A percentile compares a stretch with the other conserved stretches of the same genome.
Evolutionary conservation across 2,113 vertebrate genomes (phyloP).

Genomic region (Cyprinodon brontotheroides): DNA sequence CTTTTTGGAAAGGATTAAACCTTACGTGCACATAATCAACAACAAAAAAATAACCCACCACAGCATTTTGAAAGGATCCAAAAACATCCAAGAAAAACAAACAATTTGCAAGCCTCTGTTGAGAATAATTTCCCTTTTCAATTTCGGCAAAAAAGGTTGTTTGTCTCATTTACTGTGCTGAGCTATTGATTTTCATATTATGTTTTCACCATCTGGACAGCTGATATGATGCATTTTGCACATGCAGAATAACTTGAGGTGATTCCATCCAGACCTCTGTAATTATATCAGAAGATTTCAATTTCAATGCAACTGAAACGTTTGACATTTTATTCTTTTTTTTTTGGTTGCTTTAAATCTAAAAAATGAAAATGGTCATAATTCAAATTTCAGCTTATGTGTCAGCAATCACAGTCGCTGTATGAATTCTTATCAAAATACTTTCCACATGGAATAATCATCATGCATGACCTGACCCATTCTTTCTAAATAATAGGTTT

Average conservation of each 20-base stretch:
- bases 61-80: conserved; percentile 11
- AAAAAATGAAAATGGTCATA: not conserved
- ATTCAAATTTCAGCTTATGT: not conserved
- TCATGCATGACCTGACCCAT: not conserved
- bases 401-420: not conserved
- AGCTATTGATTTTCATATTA: conserved; percentile 15
- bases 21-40: conserved; percentile 37
- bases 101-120: conserved; percentile 6
- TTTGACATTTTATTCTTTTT: not conserved
- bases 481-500: not conserved
- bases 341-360: not conserved
- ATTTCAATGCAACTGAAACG: not conserved
- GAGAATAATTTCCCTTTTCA: conserved; percentile 24
- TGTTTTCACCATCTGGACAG: conserved; percentile 10
- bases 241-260: not conserved
- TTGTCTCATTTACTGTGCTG: conserved; percentile 16
- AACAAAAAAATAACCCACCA: conserved; percentile 10
- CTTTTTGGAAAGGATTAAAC: conserved; percentile 18
- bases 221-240: not conserved
- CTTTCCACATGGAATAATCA: not conserved
- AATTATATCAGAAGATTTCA: not conserved
- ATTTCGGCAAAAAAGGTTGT: conserved; percentile 16
- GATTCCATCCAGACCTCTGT: not conserved
- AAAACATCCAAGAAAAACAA: conserved; percentile 38
- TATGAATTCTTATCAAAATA: conserved; percentile 1